Evolutionary conservation across 2,113 vertebrate genomes (phyloP).

Genomic region (Caranx ignobilis): DNA sequence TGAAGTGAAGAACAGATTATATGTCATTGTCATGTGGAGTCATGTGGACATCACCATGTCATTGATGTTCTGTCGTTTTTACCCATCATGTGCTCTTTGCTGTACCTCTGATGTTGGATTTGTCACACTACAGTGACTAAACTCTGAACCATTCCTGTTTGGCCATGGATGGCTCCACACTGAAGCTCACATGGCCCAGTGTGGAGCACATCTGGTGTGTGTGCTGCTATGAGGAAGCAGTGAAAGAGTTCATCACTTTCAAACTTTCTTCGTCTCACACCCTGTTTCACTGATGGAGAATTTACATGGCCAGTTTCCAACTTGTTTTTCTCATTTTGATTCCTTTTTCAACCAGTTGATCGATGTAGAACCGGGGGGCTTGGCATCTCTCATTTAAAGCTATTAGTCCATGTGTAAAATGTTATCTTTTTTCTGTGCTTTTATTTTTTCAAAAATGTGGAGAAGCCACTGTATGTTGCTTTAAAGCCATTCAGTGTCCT

Average conservation of each 20-base stretch:
- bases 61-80: constrained; percentile 32
- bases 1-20: background rate
- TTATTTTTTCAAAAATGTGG: background rate
- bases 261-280: background rate
- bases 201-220: background rate
- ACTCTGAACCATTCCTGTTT: constrained; percentile 44
- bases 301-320: background rate
- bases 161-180: background rate
- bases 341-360: background rate
- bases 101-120: constrained; percentile 32
- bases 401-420: background rate
- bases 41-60: constrained; percentile 52
- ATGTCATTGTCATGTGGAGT: constrained; percentile 34
- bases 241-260: background rate
- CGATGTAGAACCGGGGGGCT: background rate
- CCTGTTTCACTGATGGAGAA: background rate
- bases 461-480: background rate
- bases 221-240: background rate
- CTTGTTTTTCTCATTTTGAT: background rate
- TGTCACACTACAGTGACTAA: constrained; percentile 24
- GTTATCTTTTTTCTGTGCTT: background rate
- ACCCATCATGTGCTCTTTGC: constrained; percentile 36
- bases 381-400: background rate
- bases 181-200: constrained; percentile 13
- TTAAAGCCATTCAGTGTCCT: background rate